Evolutionary conservation across 1,140 invertebrate species (phyloP).

Genomic region (Diprion similis): DNA sequence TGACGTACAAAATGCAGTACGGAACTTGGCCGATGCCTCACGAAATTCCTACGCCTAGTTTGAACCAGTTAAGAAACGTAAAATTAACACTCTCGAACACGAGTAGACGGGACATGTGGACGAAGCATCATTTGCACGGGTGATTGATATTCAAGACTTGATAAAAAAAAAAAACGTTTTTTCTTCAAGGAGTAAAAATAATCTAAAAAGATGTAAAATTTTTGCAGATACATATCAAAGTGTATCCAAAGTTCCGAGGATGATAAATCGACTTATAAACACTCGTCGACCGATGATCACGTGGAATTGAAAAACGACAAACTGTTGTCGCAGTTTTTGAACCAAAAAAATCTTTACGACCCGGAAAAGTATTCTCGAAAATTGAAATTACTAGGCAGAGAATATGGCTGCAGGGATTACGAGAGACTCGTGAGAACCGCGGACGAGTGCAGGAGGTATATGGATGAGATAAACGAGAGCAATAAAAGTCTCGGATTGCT

Average conservation of each 20-base stretch:
- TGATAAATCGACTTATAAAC: background rate
- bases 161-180: background rate
- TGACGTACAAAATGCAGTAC: conserved; percentile 53
- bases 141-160: conserved; percentile 22
- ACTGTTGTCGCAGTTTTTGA: too few relatives aligned
- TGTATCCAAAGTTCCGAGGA: background rate
- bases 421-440: background rate
- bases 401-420: background rate
- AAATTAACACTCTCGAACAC: conserved; percentile 34
- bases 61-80: conserved; percentile 31
- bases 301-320: too few relatives aligned
- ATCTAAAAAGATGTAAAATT: background rate
- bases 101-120: conserved; percentile 36
- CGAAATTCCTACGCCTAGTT: conserved; percentile 34
- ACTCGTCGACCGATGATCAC: background rate
- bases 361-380: too few relatives aligned
- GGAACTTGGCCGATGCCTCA: conserved; percentile 45
- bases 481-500: conserved; percentile 12
- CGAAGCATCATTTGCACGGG: conserved; percentile 40
- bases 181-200: background rate
- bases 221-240: background rate
- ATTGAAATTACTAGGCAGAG: too few relatives aligned
- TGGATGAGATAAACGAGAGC: conserved; percentile 11
- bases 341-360: too few relatives aligned
- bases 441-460: conserved; percentile 11